Evolutionary conservation across 2,888 invertebrate species (phyloP).

Genomic region (Marasmarcha lunaedactyla): DNA sequence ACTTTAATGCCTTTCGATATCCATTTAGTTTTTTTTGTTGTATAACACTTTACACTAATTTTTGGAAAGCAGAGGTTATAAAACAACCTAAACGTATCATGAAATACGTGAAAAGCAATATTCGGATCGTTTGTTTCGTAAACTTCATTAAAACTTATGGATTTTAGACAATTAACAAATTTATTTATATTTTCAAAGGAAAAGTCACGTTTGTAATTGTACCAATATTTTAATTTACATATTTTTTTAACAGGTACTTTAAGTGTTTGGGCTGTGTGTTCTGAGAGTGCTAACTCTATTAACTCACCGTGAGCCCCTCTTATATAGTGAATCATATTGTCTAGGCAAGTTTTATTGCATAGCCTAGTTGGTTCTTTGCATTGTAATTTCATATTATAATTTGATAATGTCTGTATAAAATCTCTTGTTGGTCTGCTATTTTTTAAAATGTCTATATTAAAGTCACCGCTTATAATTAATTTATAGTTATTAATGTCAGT

Average conservation of each 20-base stretch:
- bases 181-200: conserved; percentile 11
- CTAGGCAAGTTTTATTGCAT: conserved; percentile 6
- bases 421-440: not conserved
- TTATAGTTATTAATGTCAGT: conserved; percentile 2
- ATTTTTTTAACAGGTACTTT: conserved; percentile 9
- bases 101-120: conserved; percentile 10
- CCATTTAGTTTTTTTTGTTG: conserved; percentile 6
- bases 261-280: conserved; percentile 11
- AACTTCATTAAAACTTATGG: conserved; percentile 11
- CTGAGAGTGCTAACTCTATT: conserved; percentile 9
- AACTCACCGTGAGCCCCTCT: conserved; percentile 5
- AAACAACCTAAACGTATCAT: conserved; percentile 9
- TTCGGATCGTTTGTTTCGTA: conserved; percentile 10
- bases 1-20: not conserved
- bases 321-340: conserved; percentile 8
- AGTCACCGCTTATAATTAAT: conserved; percentile 7
- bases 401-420: not conserved
- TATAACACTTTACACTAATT: not conserved
- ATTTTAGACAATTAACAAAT: conserved; percentile 10
- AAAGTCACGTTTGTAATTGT: conserved; percentile 8
- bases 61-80: conserved; percentile 12
- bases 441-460: conserved; percentile 8
- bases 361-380: conserved; percentile 6
- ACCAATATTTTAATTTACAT: conserved; percentile 7
- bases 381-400: conserved; percentile 1